A percentile compares a stretch with the other conserved stretches of the same genome.
Conservation (phyloP, 37 sponge, comb jelly and placozoan genomes). For the Beroe forskalii region DNA sequence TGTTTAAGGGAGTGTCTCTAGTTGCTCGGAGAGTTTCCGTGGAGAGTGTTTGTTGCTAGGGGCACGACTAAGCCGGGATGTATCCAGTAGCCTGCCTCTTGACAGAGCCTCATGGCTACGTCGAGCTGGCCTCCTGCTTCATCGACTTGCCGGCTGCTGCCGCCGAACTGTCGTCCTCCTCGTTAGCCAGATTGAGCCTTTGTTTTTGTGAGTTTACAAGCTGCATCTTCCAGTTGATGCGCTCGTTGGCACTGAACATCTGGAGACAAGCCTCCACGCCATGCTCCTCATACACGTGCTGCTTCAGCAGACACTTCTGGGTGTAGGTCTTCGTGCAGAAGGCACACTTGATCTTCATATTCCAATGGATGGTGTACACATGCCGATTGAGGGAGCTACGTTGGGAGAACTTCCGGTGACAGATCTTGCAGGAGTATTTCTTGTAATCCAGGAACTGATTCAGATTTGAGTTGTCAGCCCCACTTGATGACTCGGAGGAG, state of each 20-base stretch:
- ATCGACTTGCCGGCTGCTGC: not conserved
- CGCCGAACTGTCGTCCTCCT: not conserved
- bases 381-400: slow-evolving; percentile 55
- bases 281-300: slow-evolving; percentile 64
- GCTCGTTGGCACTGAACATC: slow-evolving; percentile 64
- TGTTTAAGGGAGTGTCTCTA: not conserved
- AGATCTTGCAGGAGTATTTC: slow-evolving; percentile 57
- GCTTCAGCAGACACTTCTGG: slow-evolving; percentile 59
- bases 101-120: not conserved
- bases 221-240: slow-evolving; percentile 66
- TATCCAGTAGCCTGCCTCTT: no score
- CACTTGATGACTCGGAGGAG: slow-evolving; percentile 19
- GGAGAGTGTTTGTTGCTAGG: not conserved
- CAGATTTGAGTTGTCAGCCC: not conserved
- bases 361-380: slow-evolving; percentile 64
- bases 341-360: slow-evolving; percentile 65
- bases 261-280: slow-evolving; percentile 57
- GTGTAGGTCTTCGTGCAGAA: slow-evolving; percentile 64
- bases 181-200: slow-evolving; percentile 36
- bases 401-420: slow-evolving; percentile 62
- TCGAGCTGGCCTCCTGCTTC: slow-evolving; percentile 57
- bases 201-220: slow-evolving; percentile 55
- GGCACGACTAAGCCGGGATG: not conserved
- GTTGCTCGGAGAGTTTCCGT: not conserved
- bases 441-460: slow-evolving; percentile 61